Evolutionary conservation across 2,113 vertebrate genomes (phyloP).

Genomic region (Barnardius zonarius): DNA sequence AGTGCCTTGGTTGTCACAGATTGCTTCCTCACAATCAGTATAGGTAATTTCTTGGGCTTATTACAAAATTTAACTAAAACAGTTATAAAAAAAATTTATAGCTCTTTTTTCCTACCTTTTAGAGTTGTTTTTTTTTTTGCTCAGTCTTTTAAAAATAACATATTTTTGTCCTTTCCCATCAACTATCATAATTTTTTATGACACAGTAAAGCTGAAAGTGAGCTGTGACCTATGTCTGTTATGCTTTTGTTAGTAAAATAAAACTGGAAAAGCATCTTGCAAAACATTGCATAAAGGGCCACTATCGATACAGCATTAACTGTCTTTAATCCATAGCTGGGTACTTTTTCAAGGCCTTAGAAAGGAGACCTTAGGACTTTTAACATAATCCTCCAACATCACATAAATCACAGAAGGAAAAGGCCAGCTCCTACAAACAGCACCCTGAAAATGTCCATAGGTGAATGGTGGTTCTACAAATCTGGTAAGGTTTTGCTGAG

Average conservation of each 20-base stretch:
- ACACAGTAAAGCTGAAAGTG: not conserved
- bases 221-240: not conserved
- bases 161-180: not conserved
- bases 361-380: constrained; percentile 6
- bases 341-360: not conserved
- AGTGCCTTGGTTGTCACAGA: not conserved
- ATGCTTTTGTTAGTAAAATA: constrained; percentile 4
- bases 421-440: not conserved
- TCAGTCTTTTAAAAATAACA: not conserved
- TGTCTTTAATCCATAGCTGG: not conserved
- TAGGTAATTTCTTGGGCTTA: not conserved
- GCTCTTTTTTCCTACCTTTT: not conserved
- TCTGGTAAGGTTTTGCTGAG: constrained; percentile 38
- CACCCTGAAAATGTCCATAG: not conserved
- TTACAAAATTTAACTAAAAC: constrained; percentile 7
- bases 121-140: not conserved
- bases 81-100: too few relatives aligned
- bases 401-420: not conserved
- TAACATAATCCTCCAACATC: not conserved
- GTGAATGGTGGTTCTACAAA: not conserved
- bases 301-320: not conserved
- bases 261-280: not conserved
- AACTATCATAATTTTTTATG: not conserved
- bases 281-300: not conserved
- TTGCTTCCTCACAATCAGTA: not conserved